Evolutionary conservation across 2,797 vertebrate species (phyloP), one percentile per base, ranked within the genome.

Genomic region (Liparis tanakae): DNA sequence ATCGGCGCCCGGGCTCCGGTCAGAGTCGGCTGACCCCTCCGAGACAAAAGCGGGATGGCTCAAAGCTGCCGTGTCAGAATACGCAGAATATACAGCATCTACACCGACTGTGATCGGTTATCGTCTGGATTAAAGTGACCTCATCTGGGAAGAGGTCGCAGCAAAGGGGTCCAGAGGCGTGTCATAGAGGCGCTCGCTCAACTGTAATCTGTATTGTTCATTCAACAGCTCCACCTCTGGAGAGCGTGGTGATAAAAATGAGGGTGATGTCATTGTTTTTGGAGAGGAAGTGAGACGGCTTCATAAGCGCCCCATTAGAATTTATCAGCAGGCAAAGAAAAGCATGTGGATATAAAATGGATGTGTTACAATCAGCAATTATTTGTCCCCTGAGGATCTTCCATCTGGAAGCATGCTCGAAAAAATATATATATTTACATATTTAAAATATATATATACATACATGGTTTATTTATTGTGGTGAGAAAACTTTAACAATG

Each of bases 21-120:
- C 70, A 80, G 71, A 84, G 61, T 85, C 84, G 81, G 76, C 85
- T 76, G 89, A 80, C 41, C 46, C 46, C 59, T 71, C 64, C 53
- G 22, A 75, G 70, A 85, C 79, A 72, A 79, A 80, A 58, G 78
- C 74, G 71, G 20, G 22, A 82, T 54, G 67, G 58, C 57, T 67
- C 46, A 4, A 10, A 48, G 46, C 18, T 9, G 46, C 17, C 18
- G 44, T 51, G n/a, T 51, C n/a, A 10, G 59, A 39, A 30, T 7
- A 6, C 39, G 17, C n/a, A 10, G 59, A 39, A 30, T 7, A 6
- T 46, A n/a, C 70, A 58, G 43, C 15, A 61, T 61, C 41, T 18
- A 3, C n/a, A 61, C 53, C 25, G 72, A 70, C 44, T 30, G 3
- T 13, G 46, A 76, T 20, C 12, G n/a, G 5, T 43, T 53, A 69